Percentiles rank a stretch among this genome's conserved stretches.
phyloP scores from a whole-genome alignment of 2,888 invertebrate genomes.

The Bruchidius siliquastri region DNA sequence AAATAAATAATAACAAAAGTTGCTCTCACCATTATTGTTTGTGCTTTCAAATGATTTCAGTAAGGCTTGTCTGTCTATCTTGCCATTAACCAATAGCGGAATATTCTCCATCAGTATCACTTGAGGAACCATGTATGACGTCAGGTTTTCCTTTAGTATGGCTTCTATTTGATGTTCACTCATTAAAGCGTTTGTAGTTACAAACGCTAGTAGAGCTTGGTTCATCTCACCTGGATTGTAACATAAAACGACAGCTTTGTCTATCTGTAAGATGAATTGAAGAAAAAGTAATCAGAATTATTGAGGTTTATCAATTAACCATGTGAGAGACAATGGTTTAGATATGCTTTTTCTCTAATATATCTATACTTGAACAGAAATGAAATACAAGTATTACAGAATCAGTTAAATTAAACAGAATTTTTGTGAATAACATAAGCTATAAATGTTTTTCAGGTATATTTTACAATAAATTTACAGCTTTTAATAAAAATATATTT shows the following conservation, averaged over 20 bases:
- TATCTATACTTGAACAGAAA: no score
- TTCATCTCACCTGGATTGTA: conserved; percentile 70
- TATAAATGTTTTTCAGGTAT: no score
- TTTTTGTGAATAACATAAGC: no score
- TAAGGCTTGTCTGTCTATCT: conserved; percentile 76
- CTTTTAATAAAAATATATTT: no score
- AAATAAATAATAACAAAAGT: no score
- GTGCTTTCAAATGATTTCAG: conserved; percentile 70
- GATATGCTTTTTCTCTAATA: no score
- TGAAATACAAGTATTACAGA: no score
- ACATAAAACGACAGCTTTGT: conserved; percentile 75
- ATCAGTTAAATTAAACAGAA: no score
- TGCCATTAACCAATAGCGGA: conserved; percentile 80
- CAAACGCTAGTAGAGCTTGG: conserved; percentile 69
- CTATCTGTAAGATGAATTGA: conserved; percentile 43
- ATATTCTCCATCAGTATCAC: conserved; percentile 68
- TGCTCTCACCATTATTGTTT: conserved; percentile 61
- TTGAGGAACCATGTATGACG: conserved; percentile 78
- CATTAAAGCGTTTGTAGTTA: conserved; percentile 41
- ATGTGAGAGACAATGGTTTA: no score
- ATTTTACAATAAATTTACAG: no score
- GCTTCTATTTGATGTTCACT: conserved; percentile 61
- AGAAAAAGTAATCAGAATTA: no score
- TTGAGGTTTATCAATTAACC: no score
- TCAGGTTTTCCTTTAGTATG: conserved; percentile 58